These are phyloP conservation scores for Furcifer pardalis DNA, from an alignment of 2,797 vertebrate species.

Conservation along the genomic window DNA sequence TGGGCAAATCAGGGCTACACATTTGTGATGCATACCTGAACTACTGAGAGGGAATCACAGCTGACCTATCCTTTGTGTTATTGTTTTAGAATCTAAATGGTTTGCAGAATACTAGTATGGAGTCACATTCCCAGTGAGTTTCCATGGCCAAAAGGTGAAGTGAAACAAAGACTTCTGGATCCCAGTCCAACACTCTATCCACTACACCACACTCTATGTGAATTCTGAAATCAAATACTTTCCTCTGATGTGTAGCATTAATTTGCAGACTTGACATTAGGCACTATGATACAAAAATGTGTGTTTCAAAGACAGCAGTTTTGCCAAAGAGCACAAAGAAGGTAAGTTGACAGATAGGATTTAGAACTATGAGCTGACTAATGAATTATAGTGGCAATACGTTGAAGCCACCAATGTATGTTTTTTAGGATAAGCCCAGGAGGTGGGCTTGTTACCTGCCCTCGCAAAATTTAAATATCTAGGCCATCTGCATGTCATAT, in stretches of 20 bases:
- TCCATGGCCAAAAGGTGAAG: background rate
- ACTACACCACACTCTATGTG: background rate
- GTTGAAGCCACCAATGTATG: background rate
- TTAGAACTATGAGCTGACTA: background rate
- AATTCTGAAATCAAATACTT: background rate
- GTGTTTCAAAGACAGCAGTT: background rate
- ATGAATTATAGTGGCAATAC: background rate
- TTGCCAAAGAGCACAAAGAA: conserved; percentile 6
- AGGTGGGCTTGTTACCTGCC: background rate
- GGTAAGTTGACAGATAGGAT: background rate
- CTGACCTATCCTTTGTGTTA: background rate
- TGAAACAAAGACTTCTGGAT: no score
- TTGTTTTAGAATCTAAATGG: background rate
- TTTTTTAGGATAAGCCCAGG: background rate
- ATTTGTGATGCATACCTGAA: background rate
- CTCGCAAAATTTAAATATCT: background rate
- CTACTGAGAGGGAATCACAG: background rate
- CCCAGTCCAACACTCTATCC: no score
- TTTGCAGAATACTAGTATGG: background rate
- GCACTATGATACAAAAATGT: background rate
- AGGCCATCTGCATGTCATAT: background rate
- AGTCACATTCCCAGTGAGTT: background rate
- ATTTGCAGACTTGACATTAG: background rate
- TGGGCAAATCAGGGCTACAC: background rate
- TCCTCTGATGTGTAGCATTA: background rate